Conservation (phyloP, 2,888 invertebrate genomes). For the Halictus ligatus region DNA sequence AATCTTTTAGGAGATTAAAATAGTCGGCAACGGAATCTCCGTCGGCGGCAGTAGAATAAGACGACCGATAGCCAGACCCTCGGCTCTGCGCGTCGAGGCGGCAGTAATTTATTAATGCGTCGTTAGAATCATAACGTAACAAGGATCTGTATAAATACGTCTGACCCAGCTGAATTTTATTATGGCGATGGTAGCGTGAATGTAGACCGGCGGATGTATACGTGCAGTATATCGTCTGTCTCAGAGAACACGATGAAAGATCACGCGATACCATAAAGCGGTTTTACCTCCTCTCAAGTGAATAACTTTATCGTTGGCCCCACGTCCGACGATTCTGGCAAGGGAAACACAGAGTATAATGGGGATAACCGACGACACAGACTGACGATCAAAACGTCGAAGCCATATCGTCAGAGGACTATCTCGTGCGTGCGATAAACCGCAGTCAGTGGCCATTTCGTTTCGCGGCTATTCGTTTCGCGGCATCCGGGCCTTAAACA, state of each 20-base stretch:
- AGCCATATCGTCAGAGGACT: background rate
- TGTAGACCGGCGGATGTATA: slow-evolving; percentile 42
- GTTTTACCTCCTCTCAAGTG: slow-evolving; percentile 47
- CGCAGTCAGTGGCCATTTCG: background rate
- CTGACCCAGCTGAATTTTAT: background rate
- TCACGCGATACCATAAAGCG: slow-evolving; percentile 54
- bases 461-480: background rate
- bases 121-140: background rate
- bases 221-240: slow-evolving; percentile 35
- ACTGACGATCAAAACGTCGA: background rate
- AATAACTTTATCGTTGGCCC: slow-evolving; percentile 40
- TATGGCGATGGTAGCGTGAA: background rate
- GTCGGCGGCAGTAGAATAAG: no score
- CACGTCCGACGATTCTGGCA: background rate
- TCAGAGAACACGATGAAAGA: slow-evolving; percentile 2
- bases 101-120: background rate
- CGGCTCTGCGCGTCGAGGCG: no score
- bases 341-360: background rate
- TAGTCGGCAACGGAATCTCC: no score
- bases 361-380: background rate
- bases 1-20: no score
- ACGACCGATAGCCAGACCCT: no score
- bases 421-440: background rate
- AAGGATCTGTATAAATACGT: background rate
- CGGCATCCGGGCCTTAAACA: background rate